Base-by-base conservation (phyloP, 2,888 invertebrate genomes). In the Trachelus stipa region DNA sequence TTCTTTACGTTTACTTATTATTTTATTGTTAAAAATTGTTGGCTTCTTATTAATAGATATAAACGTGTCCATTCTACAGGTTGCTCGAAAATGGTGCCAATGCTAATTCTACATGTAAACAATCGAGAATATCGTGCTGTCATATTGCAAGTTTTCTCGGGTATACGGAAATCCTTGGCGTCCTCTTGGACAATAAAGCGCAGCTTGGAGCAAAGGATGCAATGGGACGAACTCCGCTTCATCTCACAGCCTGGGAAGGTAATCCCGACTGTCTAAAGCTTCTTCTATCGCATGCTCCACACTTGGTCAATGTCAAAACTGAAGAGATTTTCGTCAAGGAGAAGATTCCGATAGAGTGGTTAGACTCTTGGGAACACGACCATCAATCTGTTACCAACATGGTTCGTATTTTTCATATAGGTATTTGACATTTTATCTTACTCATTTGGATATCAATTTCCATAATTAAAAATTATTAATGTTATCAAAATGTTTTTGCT, bases 191-290 rank as follows among this genome's bases (percentile, higher is more conserved):
- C 3, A 90, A 89, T 69, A 93, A 93, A 4, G 93, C 92, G 0
- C 92, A 92, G 80, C 91, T 91, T 77, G 88, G 91, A 56, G 87
- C 92, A 68, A 90, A 90, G 56, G 93, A 93, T 84, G 87, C 86
- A 15, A 88, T 92, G 4, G 93, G 93, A 0, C 87, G 93, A 34
- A 92, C 92, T 0, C 93, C 93, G 0, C 84, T 93, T 0, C 93
- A 93, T 78, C 85, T 93, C 11, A 93, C 93, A 0, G 92, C 93
- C 0, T 93, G 91, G 88, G 91, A 91, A 15, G 93, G 93, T 0
- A 91, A 93, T 78, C 88, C 90, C 0, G 89, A 91, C 73, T 93
- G 93, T 79, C 89, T 93, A 79, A 92, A 92, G 4, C 73, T 80
- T 89, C 73, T 82, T 12, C 69, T 81, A 34, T 69, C 76, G 12